Conservation (phyloP, 92 coral and sea anemone genomes). For the Heteractis magnifica region DNA sequence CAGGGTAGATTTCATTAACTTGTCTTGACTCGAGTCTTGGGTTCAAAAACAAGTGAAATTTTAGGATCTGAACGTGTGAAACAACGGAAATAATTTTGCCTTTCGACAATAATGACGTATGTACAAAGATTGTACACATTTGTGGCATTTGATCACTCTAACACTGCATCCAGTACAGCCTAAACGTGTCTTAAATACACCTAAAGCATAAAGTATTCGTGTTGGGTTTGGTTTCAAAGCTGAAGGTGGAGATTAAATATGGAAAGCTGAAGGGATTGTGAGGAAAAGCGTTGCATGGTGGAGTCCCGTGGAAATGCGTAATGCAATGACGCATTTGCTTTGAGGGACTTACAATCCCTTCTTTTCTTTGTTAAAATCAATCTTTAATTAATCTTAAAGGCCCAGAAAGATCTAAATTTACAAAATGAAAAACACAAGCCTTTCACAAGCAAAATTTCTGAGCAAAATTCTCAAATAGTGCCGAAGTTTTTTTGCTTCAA, state of each 20-base stretch:
- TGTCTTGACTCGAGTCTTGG: not conserved
- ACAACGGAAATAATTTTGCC: not conserved
- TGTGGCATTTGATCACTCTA: not conserved
- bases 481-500: not conserved
- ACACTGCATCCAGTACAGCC: not conserved
- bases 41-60: not conserved
- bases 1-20: not conserved
- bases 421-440: not conserved
- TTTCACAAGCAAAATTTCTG: not conserved
- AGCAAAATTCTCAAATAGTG: not conserved
- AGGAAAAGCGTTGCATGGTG: not conserved
- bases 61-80: not conserved
- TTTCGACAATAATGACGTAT: not conserved
- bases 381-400: not conserved
- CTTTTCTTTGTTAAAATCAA: not conserved
- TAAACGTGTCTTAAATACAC: not conserved
- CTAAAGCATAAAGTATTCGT: not conserved
- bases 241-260: not conserved
- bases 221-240: not conserved
- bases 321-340: constrained; percentile 1
- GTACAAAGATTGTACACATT: not conserved
- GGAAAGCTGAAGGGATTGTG: not conserved
- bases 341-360: not conserved
- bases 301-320: not conserved
- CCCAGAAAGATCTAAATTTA: not conserved